Evolutionary conservation across 1,140 invertebrate species (phyloP).

Genomic region (Cydia pomonella): DNA sequence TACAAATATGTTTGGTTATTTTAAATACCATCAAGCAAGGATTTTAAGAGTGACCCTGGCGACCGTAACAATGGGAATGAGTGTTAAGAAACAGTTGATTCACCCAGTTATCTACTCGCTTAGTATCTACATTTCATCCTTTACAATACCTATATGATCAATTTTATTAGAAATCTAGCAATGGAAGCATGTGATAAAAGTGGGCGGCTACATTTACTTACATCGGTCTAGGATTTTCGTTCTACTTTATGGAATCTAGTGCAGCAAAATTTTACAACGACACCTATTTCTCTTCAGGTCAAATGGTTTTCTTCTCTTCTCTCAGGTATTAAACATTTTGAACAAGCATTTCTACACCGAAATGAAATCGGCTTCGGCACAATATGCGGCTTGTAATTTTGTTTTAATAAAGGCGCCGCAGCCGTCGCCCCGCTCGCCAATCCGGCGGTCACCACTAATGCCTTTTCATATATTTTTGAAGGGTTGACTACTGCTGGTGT

Average conservation of each 20-base stretch:
- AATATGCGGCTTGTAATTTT: constrained; percentile 74
- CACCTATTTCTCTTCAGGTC: background rate
- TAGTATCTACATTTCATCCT: too few species aligned
- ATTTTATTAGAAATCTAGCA: too few species aligned
- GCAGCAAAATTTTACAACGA: background rate
- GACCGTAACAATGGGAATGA: too few species aligned
- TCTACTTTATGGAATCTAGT: background rate
- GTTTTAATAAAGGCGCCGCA: constrained; percentile 77
- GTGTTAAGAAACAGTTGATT: too few species aligned
- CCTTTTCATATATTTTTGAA: constrained; percentile 70
- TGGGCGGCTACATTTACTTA: constrained; percentile 6
- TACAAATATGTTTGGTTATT: too few species aligned
- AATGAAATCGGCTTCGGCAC: constrained; percentile 55
- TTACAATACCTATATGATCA: too few species aligned
- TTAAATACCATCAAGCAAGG: too few species aligned
- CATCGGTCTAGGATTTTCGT: background rate
- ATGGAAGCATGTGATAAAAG: background rate
- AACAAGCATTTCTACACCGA: constrained; percentile 23
- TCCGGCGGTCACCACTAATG: constrained; percentile 70
- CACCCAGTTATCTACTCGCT: too few species aligned
- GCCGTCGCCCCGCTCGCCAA: constrained; percentile 71
- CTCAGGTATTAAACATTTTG: background rate
- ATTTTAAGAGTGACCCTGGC: too few species aligned
- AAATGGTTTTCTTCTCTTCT: too few species aligned
- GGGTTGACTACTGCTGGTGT: constrained; percentile 59